Evolutionary conservation across 2,797 vertebrate genomes (phyloP).

Genomic region (Dallia pectoralis): DNA sequence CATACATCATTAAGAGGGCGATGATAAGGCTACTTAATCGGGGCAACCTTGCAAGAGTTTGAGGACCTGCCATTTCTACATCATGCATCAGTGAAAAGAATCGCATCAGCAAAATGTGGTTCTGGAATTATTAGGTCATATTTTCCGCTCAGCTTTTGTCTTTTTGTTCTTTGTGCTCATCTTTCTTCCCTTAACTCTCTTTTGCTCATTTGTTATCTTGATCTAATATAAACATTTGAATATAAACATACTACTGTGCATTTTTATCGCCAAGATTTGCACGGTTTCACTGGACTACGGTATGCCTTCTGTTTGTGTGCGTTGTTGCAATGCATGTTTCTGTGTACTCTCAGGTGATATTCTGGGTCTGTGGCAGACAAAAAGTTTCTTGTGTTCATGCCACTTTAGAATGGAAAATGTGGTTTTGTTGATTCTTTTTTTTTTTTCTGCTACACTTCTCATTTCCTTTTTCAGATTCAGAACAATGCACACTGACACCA

Average conservation of each 20-base stretch:
- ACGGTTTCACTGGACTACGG: background rate
- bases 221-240: too few species aligned
- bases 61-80: conserved; percentile 18
- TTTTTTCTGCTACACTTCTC: background rate
- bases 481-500: background rate
- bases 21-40: background rate
- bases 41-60: background rate
- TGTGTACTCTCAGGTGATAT: background rate
- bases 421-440: background rate
- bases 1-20: background rate
- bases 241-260: background rate
- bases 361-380: background rate
- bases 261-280: conserved; percentile 27
- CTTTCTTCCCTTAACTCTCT: too few species aligned
- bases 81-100: conserved; percentile 27
- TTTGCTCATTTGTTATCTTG: too few species aligned
- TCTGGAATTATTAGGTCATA: conserved; percentile 17
- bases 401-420: conserved; percentile 15
- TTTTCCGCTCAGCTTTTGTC: background rate
- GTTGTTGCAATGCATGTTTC: background rate
- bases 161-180: too few species aligned
- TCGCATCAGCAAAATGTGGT: conserved; percentile 32
- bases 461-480: background rate
- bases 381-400: conserved; percentile 3
- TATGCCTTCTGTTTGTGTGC: background rate